These are phyloP conservation scores for Hedya salicella DNA, from an alignment of 2,888 invertebrate genomes.

Conservation along the genomic window DNA sequence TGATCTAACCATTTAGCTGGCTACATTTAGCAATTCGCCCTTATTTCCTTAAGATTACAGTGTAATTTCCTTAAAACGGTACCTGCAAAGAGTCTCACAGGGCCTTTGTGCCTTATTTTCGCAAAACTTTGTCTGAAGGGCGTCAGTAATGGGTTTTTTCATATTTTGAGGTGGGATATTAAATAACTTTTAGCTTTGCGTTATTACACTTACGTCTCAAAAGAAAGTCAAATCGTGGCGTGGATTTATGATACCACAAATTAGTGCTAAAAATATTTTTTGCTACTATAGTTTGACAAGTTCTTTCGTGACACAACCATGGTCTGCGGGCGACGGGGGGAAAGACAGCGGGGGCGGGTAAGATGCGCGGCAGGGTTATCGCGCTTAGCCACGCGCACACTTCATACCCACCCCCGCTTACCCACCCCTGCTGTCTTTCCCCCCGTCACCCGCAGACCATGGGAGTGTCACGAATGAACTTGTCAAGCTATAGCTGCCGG, in stretches of 20 bases:
- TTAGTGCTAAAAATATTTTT: no score
- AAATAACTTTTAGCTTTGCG: slow-evolving; percentile 29
- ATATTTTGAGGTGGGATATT: slow-evolving; percentile 29
- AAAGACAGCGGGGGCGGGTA: no score
- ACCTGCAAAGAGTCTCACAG: slow-evolving; percentile 13
- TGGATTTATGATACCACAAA: background rate
- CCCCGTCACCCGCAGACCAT: no score
- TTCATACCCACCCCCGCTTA: no score
- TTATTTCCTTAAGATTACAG: slow-evolving; percentile 1
- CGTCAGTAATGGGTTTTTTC: slow-evolving; percentile 35
- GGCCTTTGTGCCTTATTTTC: slow-evolving; percentile 9
- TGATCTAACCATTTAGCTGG: background rate
- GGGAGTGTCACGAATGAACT: no score
- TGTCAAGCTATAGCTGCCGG: no score
- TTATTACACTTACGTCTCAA: slow-evolving; percentile 14
- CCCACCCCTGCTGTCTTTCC: no score
- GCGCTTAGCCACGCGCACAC: no score
- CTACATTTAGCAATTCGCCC: background rate
- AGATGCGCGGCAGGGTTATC: no score
- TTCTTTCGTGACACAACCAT: no score
- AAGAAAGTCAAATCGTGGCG: background rate
- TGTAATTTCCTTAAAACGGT: background rate
- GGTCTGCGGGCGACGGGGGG: no score
- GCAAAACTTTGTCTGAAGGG: slow-evolving; percentile 23
- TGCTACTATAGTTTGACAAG: no score